Conservation (phyloP, 2,888 invertebrate species). For the Hermaeophaga mercurialis region DNA sequence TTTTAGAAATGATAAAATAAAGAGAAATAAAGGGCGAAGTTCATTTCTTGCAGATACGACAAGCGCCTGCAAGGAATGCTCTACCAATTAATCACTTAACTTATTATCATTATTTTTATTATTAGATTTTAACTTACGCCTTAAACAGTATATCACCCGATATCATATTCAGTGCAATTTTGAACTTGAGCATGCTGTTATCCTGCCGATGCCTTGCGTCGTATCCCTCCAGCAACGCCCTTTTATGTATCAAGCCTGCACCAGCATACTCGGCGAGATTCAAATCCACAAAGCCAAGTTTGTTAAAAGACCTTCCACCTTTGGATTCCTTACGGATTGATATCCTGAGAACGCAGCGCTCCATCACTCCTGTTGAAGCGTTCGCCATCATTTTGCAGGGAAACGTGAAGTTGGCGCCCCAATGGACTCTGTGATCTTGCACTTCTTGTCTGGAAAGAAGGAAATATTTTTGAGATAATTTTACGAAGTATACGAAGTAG, state of each 20-base stretch:
- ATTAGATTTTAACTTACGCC: slow-evolving; percentile 94
- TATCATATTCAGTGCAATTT: slow-evolving; percentile 91
- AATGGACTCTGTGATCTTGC: slow-evolving; percentile 89
- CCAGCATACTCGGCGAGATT: slow-evolving; percentile 97
- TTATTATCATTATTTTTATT: too few relatives aligned
- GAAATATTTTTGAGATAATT: neutral
- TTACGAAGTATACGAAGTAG: neutral
- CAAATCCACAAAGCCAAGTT: slow-evolving; percentile 96
- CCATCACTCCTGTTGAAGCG: slow-evolving; percentile 91
- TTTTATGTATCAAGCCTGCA: slow-evolving; percentile 82
- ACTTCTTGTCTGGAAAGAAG: slow-evolving; percentile 82
- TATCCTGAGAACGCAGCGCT: slow-evolving; percentile 90
- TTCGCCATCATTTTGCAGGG: slow-evolving; percentile 97
- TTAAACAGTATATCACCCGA: slow-evolving; percentile 97
- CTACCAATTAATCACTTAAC: too few relatives aligned
- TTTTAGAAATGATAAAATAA: too few relatives aligned
- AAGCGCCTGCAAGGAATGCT: too few relatives aligned
- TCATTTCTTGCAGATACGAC: too few relatives aligned
- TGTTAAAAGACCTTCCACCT: slow-evolving; percentile 87
- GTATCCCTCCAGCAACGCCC: slow-evolving; percentile 94
- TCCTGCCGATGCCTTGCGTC: slow-evolving; percentile 91
- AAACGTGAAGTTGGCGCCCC: slow-evolving; percentile 91
- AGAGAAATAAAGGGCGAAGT: too few relatives aligned
- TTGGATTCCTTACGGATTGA: slow-evolving; percentile 92
- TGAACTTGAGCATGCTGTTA: slow-evolving; percentile 92